Base-by-base conservation (phyloP, 2,113 vertebrate genomes). In the Grantiella picta region DNA sequence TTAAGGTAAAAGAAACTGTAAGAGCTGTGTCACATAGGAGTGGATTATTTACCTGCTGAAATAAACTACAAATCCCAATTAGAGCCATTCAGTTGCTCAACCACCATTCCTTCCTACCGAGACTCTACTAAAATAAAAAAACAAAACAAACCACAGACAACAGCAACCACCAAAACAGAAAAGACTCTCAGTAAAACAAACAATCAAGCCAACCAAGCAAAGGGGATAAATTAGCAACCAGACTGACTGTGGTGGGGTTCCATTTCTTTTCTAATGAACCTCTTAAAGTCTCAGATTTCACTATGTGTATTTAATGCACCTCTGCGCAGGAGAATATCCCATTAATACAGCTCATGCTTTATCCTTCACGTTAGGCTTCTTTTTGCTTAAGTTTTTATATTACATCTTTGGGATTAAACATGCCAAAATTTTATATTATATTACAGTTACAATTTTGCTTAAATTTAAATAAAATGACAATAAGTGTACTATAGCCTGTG, bases 401-500 rank as follows among this genome's bases (percentile, higher is more conserved):
- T 70, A 47, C 60, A 36, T 44, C 21, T 59, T 86, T 25, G 56
- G 72, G 33, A 90, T 78, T 75, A 75, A 91, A 81, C 21, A 90
- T 38, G 16, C 7, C 57, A 88, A 83, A 64, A 78, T 84, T 86
- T 95, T 64, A 33, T 59, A 64, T 14, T 18, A 73, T 71, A 86
- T 23, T 63, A 86, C n/a, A 18, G 7, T 50, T 86, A 86, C 5
- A 72, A 42, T 61, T 82, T 72, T 79, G 28, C 63, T 64, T 40
- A 71, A 52, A 86, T 89, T 89, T 89, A 81, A 95, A 94, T 90
- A 86, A 89, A 91, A 86, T 75, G 2, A 75, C 56, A 77, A 83
- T 63, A 79, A 54, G 14, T 47, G 33, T 63, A 54, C 25, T 47
- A 45, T 12, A 73, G 71, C 38, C 29, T 60, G 35, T 65, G 24